Conservation (phyloP, 2,113 vertebrate species). For the Bungarus multicinctus region DNA sequence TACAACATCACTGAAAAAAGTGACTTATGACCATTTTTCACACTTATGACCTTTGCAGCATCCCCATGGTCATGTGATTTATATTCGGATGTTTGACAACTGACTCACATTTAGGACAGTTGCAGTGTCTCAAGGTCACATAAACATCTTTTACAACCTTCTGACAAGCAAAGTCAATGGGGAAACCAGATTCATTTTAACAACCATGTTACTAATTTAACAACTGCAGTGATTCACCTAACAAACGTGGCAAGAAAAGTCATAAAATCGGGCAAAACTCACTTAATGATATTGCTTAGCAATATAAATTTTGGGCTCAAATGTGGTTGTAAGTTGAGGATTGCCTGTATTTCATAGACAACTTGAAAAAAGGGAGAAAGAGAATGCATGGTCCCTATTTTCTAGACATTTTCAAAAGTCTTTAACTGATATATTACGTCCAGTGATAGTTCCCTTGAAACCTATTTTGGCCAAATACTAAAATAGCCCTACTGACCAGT, state of each 20-base stretch:
- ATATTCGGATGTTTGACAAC: not conserved
- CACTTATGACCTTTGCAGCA: not conserved
- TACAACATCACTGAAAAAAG: not conserved
- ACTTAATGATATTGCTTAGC: not conserved
- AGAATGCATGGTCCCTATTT: not conserved
- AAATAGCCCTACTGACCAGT: conserved; percentile 54
- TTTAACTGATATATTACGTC: conserved; percentile 15
- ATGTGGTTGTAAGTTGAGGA: not conserved
- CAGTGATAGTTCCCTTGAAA: conserved; percentile 57
- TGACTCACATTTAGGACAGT: not conserved
- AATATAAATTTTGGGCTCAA: not conserved
- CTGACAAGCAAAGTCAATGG: not conserved
- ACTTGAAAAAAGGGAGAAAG: not conserved
- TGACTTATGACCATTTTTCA: not conserved
- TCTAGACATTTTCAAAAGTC: not conserved
- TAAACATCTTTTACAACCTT: not conserved
- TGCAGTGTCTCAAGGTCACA: not conserved
- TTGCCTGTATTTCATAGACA: not conserved
- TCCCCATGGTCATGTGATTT: not conserved
- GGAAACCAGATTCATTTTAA: not conserved
- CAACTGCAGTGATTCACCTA: not conserved
- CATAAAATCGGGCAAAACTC: not conserved
- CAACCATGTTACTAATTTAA: not conserved
- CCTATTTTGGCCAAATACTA: conserved; percentile 58
- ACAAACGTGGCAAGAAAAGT: not conserved